phyloP scores from a whole-genome alignment of 1,140 invertebrate species.

The Ruditapes philippinarum region DNA sequence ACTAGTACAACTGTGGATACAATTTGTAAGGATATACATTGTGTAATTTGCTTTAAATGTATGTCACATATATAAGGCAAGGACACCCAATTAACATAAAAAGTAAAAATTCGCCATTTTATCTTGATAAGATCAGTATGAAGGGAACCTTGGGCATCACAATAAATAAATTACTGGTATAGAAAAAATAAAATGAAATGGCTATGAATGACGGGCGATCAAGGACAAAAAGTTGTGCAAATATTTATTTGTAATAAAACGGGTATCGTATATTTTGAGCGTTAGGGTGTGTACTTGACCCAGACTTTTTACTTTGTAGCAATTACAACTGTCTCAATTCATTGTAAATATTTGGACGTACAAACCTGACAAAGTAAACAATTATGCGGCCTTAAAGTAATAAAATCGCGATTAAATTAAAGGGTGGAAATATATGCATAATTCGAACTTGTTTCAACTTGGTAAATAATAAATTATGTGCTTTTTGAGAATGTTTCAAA shows the following conservation, averaged over 20 bases:
- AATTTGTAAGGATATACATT: too few species aligned
- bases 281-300: not conserved
- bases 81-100: too few species aligned
- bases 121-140: too few species aligned
- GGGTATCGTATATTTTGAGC: not conserved
- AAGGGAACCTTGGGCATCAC: too few species aligned
- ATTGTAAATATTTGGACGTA: not conserved
- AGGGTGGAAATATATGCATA: not conserved
- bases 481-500: too few species aligned
- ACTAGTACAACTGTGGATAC: too few species aligned
- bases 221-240: not conserved
- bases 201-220: not conserved
- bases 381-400: not conserved
- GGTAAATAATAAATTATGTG: not conserved
- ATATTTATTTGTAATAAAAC: not conserved
- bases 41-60: too few species aligned
- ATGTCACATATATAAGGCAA: too few species aligned
- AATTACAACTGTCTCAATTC: not conserved
- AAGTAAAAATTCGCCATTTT: too few species aligned
- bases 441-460: not conserved
- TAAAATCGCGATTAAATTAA: not conserved
- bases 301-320: not conserved
- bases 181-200: not conserved
- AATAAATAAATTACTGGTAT: too few species aligned
- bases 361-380: not conserved